Evolutionary conservation across 2,113 vertebrate species (phyloP), one percentile per base, ranked within the genome.

Genomic region (Pterocles gutturalis): DNA sequence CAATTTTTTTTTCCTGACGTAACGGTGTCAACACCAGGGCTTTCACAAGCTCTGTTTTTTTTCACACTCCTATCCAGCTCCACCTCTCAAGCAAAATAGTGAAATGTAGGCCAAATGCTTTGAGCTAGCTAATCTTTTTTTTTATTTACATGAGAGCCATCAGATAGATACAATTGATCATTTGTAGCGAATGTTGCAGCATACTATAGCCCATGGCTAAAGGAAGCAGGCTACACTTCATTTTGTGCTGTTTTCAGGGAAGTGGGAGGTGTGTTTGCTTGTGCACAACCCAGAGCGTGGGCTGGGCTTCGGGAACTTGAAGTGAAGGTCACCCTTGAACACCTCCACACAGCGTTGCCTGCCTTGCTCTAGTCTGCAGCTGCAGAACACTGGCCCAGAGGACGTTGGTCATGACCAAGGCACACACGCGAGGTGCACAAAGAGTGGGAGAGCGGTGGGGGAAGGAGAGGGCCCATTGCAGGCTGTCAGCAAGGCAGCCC

Each of bases 381-480:
- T n/a, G 8, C 5, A 4, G 49, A 49, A n/a, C 41, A 20, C 8
- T 0, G 0, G 22, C 36, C 31, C n/a, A 65, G 75, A 62, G 54
- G 48, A 51, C 1, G 1, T 7, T 29, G 69, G 7, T n/a, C 1
- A 0, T 45, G 64, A 7, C 48, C 3, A 15, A 66, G 62, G 36
- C 17, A 38, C 9, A 11, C 5, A 18, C 25, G 29, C 0, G 3
- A 70, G 36, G n/a, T 31, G 25, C 36, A 49, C 0, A 0, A 61
- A 58, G 79, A 43, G n/a, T 7, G 22, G 58, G 36, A 60, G 67
- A 55, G 19, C 0, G 4, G 41, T 24, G 20, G 7, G 49, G 22
- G 45, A 79, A 65, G 66, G 55, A 33, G 61, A 46, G 49, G 33
- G 25, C 75, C 38, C 7, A 3, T 18, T n/a, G 51, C 67, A 36